Percentiles rank a stretch among this genome's conserved stretches.
phyloP scores from a whole-genome alignment of 2,797 vertebrate species.

The Mareca strepera region DNA sequence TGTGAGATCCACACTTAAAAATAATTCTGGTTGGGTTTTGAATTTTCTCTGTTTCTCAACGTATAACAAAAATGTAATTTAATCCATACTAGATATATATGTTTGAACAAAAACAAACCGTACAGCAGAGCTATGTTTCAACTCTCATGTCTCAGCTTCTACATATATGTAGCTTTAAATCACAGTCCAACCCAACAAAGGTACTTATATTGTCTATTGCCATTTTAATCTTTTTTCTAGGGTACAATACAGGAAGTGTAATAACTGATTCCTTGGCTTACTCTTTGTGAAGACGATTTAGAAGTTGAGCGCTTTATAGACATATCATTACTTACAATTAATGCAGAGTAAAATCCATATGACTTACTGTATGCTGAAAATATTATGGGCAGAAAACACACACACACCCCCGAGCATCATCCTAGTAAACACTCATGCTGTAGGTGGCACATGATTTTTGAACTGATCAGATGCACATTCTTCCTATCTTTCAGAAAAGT shows the following conservation, averaged over 20 bases:
- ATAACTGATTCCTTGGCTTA: neutral
- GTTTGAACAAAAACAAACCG: neutral
- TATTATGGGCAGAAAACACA: neutral
- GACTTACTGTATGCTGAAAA: neutral
- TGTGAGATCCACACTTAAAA: neutral
- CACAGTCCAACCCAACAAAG: neutral
- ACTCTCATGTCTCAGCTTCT: neutral
- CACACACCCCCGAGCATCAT: neutral
- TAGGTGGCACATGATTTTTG: neutral
- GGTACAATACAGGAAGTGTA: neutral
- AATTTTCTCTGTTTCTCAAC: neutral
- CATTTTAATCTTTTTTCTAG: neutral
- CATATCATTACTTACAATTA: neutral
- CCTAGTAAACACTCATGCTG: neutral
- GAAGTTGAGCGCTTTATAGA: neutral
- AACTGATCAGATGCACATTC: neutral
- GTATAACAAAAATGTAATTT: neutral
- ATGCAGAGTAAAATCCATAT: neutral
- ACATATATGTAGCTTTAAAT: neutral
- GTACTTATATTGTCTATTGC: neutral
- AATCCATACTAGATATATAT: neutral
- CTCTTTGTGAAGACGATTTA: neutral
- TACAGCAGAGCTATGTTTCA: neutral
- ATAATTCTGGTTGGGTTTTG: neutral
- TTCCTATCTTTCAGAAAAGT: neutral